Evolutionary conservation across 2,797 vertebrate genomes (phyloP).

Genomic region (Onychomys torridus): DNA sequence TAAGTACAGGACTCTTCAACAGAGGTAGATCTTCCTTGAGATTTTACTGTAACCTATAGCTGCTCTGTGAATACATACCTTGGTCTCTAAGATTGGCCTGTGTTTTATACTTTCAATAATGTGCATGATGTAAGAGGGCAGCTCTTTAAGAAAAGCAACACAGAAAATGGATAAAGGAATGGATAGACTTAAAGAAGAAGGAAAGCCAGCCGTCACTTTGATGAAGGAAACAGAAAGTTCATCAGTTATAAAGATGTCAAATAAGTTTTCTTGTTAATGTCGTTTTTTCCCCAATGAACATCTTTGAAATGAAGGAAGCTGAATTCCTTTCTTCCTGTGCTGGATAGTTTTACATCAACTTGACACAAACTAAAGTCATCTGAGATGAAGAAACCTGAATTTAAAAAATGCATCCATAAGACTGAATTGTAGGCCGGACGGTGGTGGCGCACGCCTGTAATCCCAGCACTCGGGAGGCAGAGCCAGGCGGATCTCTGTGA

Average conservation of each 20-base stretch:
- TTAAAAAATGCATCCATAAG: neutral
- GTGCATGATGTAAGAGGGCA: neutral
- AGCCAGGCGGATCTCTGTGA: no score
- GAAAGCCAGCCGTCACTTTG: constrained; percentile 6
- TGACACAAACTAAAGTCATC: neutral
- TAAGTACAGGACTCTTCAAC: constrained; percentile 25
- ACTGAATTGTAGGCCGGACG: neutral
- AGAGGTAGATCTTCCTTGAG: neutral
- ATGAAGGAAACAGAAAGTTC: constrained; percentile 22
- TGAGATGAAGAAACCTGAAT: neutral
- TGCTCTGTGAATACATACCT: neutral
- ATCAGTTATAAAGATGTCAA: constrained; percentile 26
- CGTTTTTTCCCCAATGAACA: constrained; percentile 44
- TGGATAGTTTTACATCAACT: neutral
- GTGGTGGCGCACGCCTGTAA: no score
- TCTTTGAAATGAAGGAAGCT: constrained; percentile 45
- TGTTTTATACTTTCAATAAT: constrained; percentile 50
- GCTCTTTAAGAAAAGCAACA: constrained; percentile 19
- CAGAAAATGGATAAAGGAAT: constrained; percentile 17
- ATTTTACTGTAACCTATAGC: neutral
- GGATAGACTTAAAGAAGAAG: constrained; percentile 20
- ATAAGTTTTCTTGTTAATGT: constrained; percentile 25
- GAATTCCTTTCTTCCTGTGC: neutral
- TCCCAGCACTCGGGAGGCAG: no score
- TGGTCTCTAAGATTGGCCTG: neutral